Conservation (phyloP, 2,888 invertebrate genomes). For the Tachina lurida region DNA sequence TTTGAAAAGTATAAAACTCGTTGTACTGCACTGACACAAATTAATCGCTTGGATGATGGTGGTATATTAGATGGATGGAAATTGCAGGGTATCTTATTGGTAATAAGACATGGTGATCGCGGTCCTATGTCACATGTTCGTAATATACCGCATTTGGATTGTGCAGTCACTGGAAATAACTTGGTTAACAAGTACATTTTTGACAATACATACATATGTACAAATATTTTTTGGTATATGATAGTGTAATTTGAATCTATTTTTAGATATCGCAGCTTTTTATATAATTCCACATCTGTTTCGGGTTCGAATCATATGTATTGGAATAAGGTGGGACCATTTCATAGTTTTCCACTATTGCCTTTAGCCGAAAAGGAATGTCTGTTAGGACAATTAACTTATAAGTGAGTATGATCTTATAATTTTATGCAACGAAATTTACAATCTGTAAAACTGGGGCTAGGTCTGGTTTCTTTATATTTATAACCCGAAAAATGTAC, state of each 20-base stretch:
- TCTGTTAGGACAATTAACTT: constrained; percentile 93
- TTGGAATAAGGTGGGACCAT: constrained; percentile 91
- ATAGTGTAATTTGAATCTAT: neutral
- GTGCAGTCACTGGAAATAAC: constrained; percentile 85
- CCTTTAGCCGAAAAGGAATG: constrained; percentile 88
- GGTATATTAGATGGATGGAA: constrained; percentile 83
- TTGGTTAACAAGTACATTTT: constrained; percentile 80
- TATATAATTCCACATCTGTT: constrained; percentile 79
- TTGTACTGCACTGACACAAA: constrained; percentile 89
- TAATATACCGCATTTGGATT: constrained; percentile 90
- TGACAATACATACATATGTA: too few relatives aligned
- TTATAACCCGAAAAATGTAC: too few relatives aligned
- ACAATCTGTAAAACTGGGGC: too few relatives aligned
- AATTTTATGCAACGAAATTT: too few relatives aligned
- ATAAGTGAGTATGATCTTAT: constrained; percentile 79
- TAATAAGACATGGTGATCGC: constrained; percentile 94
- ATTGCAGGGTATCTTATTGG: constrained; percentile 85
- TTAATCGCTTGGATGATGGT: constrained; percentile 89
- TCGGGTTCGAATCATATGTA: constrained; percentile 85
- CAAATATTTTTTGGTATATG: neutral
- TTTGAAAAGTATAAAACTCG: constrained; percentile 84
- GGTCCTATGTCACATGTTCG: constrained; percentile 93
- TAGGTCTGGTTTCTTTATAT: too few relatives aligned
- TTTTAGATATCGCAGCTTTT: constrained; percentile 81
- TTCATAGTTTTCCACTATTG: constrained; percentile 92